phyloP scores from a whole-genome alignment of 2,888 invertebrate genomes.

The Punctoribates punctum region DNA sequence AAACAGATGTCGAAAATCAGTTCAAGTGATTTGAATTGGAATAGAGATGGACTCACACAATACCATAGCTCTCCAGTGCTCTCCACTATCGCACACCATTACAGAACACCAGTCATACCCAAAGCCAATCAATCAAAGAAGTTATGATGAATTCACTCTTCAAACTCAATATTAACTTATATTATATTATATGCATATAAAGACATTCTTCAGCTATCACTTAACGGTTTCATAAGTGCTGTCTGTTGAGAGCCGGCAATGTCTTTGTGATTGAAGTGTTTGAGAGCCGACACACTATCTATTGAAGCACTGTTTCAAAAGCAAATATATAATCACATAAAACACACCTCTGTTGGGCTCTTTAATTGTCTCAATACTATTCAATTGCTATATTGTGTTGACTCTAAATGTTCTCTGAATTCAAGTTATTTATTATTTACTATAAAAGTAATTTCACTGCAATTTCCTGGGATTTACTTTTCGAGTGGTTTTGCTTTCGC shows the following conservation, averaged over 20 bases:
- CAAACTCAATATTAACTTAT: neutral
- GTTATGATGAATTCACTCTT: neutral
- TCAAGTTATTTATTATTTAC: constrained; percentile 4
- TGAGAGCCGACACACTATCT: neutral
- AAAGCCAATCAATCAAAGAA: too few relatives aligned
- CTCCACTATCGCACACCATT: neutral
- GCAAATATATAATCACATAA: constrained; percentile 18
- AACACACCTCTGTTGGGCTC: neutral
- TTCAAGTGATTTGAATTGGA: neutral
- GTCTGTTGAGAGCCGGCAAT: neutral
- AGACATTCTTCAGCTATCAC: neutral
- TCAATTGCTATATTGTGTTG: neutral
- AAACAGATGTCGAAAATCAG: constrained; percentile 13
- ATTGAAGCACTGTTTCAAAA: neutral
- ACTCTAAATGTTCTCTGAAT: neutral
- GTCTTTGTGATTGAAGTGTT: neutral
- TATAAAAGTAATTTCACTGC: constrained; percentile 10
- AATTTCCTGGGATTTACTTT: constrained; percentile 17
- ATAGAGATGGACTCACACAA: neutral
- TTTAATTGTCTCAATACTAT: neutral
- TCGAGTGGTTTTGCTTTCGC: neutral
- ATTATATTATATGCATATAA: neutral
- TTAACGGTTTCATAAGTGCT: constrained; percentile 18
- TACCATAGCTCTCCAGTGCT: neutral
- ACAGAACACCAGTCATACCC: too few relatives aligned